These are phyloP conservation scores for Lymantria monacha DNA, from an alignment of 2,888 invertebrate genomes.

Conservation along the genomic window DNA sequence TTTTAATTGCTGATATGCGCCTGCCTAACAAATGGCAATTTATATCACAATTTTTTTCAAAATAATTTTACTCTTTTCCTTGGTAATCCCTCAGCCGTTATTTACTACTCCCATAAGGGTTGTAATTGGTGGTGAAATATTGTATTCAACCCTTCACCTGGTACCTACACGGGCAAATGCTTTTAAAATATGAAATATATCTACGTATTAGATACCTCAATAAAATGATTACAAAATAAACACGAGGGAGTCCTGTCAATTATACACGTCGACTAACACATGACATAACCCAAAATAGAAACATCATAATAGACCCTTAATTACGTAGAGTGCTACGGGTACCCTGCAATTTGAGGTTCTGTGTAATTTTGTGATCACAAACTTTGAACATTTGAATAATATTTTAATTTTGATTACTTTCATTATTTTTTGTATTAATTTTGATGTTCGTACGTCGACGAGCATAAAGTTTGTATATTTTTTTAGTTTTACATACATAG, in stretches of 20 bases:
- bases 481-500: too few relatives aligned
- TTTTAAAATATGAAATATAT: too few relatives aligned
- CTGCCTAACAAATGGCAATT: too few relatives aligned
- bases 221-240: too few relatives aligned
- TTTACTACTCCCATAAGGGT: too few relatives aligned
- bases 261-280: background rate
- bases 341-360: constrained; percentile 16
- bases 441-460: background rate
- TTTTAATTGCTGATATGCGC: too few relatives aligned
- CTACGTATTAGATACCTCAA: too few relatives aligned
- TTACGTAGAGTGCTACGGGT: constrained; percentile 32
- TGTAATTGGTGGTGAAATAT: background rate
- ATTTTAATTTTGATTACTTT: constrained; percentile 31
- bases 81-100: too few relatives aligned
- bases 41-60: too few relatives aligned
- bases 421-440: constrained; percentile 9
- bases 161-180: too few relatives aligned
- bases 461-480: background rate
- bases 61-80: too few relatives aligned
- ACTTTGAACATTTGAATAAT: constrained; percentile 21
- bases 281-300: constrained; percentile 22
- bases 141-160: background rate
- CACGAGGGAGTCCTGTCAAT: too few relatives aligned
- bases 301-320: constrained; percentile 28
- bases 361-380: constrained; percentile 32